These are phyloP conservation scores for Dynastes tityus DNA, from an alignment of 2,888 invertebrate species.

Conservation along the genomic window DNA sequence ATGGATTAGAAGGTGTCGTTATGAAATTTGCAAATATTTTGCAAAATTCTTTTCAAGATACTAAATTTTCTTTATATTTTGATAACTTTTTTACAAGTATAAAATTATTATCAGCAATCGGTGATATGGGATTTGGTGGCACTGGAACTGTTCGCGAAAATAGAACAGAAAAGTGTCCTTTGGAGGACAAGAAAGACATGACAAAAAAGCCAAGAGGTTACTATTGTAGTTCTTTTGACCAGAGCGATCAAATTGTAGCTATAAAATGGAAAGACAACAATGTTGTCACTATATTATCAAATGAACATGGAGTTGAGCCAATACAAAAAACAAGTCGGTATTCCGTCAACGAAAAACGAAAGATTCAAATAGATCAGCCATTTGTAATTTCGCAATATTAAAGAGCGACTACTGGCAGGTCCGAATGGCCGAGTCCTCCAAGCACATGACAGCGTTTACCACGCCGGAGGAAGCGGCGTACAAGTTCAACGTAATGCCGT, in stretches of 20 bases:
- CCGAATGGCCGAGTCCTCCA: constrained; percentile 55
- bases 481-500: constrained; percentile 61
- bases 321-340: neutral
- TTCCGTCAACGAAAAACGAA: neutral
- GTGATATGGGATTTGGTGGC: neutral
- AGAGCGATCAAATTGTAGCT: neutral
- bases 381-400: neutral
- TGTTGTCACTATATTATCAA: neutral
- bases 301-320: neutral
- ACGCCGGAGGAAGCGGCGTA: constrained; percentile 60
- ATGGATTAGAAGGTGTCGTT: neutral
- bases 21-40: neutral
- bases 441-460: constrained; percentile 58
- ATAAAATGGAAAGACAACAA: neutral
- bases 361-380: neutral
- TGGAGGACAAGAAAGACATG: neutral
- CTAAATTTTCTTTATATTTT: neutral
- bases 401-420: constrained; percentile 63
- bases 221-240: too few species aligned
- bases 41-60: neutral
- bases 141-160: neutral
- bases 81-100: neutral
- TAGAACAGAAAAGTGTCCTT: neutral
- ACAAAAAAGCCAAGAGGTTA: too few species aligned
- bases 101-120: neutral